Evolutionary conservation across 1,140 invertebrate genomes (phyloP).

Genomic region (Berghia stephanieae): DNA sequence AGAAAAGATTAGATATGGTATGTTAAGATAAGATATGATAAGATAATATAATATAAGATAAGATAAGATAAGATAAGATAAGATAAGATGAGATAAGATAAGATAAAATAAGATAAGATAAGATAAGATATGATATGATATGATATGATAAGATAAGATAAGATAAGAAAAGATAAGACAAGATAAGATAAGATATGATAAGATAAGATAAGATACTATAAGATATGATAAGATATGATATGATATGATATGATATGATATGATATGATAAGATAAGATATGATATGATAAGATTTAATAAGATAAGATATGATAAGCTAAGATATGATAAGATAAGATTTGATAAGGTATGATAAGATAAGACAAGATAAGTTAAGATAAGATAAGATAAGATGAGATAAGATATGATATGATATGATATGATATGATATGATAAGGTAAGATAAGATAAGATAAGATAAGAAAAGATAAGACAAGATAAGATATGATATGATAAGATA

Average conservation of each 20-base stretch:
- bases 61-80: neutral
- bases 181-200: neutral
- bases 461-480: no score
- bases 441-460: neutral
- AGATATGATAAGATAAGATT: neutral
- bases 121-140: no score
- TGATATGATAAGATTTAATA: neutral
- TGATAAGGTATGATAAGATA: neutral
- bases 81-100: neutral
- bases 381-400: neutral
- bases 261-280: conserved; percentile 1
- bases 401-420: neutral
- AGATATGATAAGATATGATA: neutral
- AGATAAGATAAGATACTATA: neutral
- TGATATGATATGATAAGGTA: neutral
- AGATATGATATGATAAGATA: no score
- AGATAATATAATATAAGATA: neutral
- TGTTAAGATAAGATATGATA: neutral
- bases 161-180: no score
- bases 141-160: no score
- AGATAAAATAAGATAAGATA: neutral
- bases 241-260: neutral
- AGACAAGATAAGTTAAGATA: neutral
- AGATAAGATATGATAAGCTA: conserved; percentile 1
- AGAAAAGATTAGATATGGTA: conserved; percentile 1